Conservation (phyloP, 2,888 invertebrate species). For the Himalopsyche kuldschensis region DNA sequence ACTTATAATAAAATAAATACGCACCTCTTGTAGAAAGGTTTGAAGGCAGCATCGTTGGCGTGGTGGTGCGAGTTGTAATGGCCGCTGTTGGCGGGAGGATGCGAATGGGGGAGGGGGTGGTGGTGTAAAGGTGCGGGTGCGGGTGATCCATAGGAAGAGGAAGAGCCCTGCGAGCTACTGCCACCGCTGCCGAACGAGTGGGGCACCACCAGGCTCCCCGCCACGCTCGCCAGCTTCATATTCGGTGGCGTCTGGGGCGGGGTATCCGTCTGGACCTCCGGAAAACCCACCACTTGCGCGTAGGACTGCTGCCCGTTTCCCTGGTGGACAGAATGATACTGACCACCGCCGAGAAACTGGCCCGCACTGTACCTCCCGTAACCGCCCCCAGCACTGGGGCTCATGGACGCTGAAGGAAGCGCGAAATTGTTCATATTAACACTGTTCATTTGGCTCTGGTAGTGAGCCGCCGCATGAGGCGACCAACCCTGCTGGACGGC, state of each 20-base stretch:
- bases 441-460: constrained; percentile 43
- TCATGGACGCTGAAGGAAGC: constrained; percentile 49
- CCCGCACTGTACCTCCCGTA: constrained; percentile 65
- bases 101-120: constrained; percentile 44
- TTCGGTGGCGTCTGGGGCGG: constrained; percentile 93
- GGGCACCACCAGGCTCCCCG: constrained; percentile 53
- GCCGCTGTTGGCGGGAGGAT: constrained; percentile 46
- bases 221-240: constrained; percentile 69
- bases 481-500: constrained; percentile 60
- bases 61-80: constrained; percentile 48
- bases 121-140: constrained; percentile 49
- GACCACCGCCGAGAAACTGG: constrained; percentile 62
- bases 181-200: constrained; percentile 55
- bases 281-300: constrained; percentile 71
- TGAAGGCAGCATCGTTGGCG: constrained; percentile 72
- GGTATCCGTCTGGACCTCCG: constrained; percentile 86
- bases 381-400: constrained; percentile 58
- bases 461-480: constrained; percentile 47
- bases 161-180: constrained; percentile 55
- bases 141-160: constrained; percentile 55
- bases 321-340: constrained; percentile 52
- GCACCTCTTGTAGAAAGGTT: constrained; percentile 90
- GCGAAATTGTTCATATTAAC: constrained; percentile 49
- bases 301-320: constrained; percentile 49
- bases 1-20: constrained; percentile 44